Evolutionary conservation across 2,113 vertebrate species (phyloP).

Genomic region (Baryphthengus martii): DNA sequence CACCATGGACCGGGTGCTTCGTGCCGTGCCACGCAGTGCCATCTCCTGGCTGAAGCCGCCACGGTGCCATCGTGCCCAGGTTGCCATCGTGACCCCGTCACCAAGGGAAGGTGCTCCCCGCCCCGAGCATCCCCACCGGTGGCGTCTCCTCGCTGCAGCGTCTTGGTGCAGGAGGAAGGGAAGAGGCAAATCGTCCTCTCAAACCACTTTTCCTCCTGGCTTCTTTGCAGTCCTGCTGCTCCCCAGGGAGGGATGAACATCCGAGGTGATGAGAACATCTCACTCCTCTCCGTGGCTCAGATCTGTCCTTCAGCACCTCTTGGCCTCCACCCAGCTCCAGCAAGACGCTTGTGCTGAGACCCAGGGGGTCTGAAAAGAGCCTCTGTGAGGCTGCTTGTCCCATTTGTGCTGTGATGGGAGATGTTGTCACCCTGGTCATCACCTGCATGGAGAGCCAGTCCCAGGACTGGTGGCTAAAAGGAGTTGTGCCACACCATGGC

Average conservation of each 20-base stretch:
- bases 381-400: not conserved
- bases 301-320: not conserved
- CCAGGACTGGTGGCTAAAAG: not conserved
- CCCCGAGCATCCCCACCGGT: fast-evolving
- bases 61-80: not conserved
- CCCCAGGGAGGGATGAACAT: fast-evolving
- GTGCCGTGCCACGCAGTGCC: not conserved
- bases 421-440: not conserved
- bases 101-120: not conserved
- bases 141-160: not conserved
- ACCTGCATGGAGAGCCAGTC: not conserved
- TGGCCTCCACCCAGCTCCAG: not conserved
- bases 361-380: not conserved
- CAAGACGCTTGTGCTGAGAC: not conserved
- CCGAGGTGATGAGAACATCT: not conserved
- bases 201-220: fast-evolving
- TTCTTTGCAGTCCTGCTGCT: not conserved
- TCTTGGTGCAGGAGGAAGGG: not conserved
- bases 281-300: not conserved
- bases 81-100: fast-evolving
- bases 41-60: not conserved
- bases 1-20: not conserved
- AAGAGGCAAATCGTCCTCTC: not conserved
- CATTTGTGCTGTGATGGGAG: not conserved
- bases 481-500: not conserved